Conservation (phyloP, 2,113 vertebrate genomes). For the Cinclus cinclus region DNA sequence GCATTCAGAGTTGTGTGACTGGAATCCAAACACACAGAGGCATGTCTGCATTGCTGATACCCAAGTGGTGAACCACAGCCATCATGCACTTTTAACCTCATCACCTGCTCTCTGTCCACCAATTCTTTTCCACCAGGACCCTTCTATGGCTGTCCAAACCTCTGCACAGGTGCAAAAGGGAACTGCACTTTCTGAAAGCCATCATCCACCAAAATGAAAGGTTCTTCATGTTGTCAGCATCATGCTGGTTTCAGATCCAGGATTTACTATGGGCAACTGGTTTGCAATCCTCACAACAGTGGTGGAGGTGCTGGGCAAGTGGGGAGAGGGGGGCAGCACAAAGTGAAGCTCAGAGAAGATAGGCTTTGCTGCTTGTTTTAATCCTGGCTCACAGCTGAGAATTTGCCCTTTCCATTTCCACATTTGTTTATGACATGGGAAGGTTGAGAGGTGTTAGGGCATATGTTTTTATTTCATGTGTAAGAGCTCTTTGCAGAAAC, state of each 20-base stretch:
- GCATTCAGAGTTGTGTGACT: background rate
- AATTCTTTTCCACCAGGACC: background rate
- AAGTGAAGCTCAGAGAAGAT: background rate
- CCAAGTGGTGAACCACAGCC: background rate
- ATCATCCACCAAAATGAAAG: background rate
- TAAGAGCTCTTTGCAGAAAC: background rate
- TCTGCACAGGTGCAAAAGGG: background rate
- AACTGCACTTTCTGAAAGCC: background rate
- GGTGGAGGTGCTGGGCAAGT: background rate
- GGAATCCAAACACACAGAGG: background rate
- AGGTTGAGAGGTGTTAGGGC: background rate
- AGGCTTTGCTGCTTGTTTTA: constrained; percentile 17
- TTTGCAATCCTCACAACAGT: background rate
- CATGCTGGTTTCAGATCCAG: background rate
- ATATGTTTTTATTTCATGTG: background rate
- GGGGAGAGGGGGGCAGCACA: background rate
- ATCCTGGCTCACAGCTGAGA: constrained; percentile 25
- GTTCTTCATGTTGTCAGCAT: background rate
- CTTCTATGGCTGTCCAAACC: background rate
- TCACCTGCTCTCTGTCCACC: background rate
- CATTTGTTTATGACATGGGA: background rate
- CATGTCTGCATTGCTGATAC: background rate
- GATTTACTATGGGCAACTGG: background rate
- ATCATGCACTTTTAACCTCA: background rate
- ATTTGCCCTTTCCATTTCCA: constrained; percentile 38